Evolutionary conservation across 2,888 invertebrate genomes (phyloP).

Genomic region (Nymphalis c-album): DNA sequence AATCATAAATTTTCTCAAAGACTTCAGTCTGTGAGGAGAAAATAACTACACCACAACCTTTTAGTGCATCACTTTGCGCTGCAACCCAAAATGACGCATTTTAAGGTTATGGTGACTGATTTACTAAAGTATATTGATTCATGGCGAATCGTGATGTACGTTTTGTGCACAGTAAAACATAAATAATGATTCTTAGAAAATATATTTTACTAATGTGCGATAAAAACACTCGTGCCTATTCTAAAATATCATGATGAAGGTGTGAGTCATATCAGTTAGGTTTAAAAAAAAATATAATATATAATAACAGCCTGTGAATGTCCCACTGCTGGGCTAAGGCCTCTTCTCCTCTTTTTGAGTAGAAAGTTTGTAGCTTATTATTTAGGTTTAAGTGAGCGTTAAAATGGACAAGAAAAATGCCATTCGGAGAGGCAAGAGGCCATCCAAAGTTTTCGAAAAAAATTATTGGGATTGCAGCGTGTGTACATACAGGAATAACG

Average conservation of each 20-base stretch:
- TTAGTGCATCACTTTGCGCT: too few relatives aligned
- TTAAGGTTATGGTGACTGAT: too few relatives aligned
- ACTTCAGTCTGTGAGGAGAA: too few relatives aligned
- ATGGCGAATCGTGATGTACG: constrained; percentile 73
- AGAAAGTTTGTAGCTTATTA: too few relatives aligned
- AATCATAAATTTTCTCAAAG: too few relatives aligned
- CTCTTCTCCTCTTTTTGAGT: too few relatives aligned
- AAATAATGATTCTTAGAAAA: constrained; percentile 76
- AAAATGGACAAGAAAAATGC: constrained; percentile 91
- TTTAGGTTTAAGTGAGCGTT: constrained; percentile 62
- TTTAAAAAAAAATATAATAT: too few relatives aligned
- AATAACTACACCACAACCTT: too few relatives aligned
- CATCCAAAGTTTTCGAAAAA: constrained; percentile 88
- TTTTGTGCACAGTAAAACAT: constrained; percentile 71
- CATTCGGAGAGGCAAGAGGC: constrained; percentile 90
- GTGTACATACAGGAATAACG: constrained; percentile 98
- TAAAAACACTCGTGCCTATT: constrained; percentile 64
- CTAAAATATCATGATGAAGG: constrained; percentile 76
- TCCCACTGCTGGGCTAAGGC: too few relatives aligned
- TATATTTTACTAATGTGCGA: constrained; percentile 58
- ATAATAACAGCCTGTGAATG: too few relatives aligned
- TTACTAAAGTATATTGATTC: too few relatives aligned
- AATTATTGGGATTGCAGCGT: constrained; percentile 99
- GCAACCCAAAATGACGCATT: too few relatives aligned
- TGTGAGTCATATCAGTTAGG: constrained; percentile 59